Conservation (phyloP, 2,888 invertebrate genomes). For the Lasioglossum oenotherae region DNA sequence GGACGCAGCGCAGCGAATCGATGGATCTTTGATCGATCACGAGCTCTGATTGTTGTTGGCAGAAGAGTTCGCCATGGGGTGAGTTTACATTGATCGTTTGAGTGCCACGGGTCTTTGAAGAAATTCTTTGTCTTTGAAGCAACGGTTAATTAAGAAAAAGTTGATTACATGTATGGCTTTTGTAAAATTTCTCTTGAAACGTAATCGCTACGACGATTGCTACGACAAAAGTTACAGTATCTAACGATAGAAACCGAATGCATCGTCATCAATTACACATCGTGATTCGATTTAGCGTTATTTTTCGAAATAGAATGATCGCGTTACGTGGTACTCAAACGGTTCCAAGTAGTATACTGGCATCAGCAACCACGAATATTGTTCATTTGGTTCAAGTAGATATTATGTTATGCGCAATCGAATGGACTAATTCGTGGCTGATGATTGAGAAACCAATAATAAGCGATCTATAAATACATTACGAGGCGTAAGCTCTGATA, state of each 20-base stretch:
- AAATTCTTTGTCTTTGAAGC: neutral
- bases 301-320: neutral
- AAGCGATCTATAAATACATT: conserved; percentile 84
- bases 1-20: conserved; percentile 48
- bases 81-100: conserved; percentile 53
- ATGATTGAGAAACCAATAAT: conserved; percentile 64
- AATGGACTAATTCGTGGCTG: conserved; percentile 50
- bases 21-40: conserved; percentile 47
- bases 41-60: conserved; percentile 44
- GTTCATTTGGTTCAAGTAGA: neutral
- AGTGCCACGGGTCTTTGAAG: neutral
- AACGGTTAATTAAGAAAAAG: neutral
- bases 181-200: neutral
- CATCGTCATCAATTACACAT: neutral
- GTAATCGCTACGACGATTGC: neutral
- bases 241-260: neutral
- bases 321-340: conserved; percentile 1
- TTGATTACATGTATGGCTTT: neutral
- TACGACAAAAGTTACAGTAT: neutral
- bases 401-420: neutral
- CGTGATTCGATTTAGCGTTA: neutral
- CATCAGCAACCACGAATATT: conserved; percentile 57
- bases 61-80: conserved; percentile 56
- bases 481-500: conserved; percentile 83
- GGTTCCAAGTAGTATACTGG: conserved; percentile 33